These are phyloP conservation scores for Coregonus ussuriensis DNA, from an alignment of 2,797 vertebrate genomes.

Conservation along the genomic window DNA sequence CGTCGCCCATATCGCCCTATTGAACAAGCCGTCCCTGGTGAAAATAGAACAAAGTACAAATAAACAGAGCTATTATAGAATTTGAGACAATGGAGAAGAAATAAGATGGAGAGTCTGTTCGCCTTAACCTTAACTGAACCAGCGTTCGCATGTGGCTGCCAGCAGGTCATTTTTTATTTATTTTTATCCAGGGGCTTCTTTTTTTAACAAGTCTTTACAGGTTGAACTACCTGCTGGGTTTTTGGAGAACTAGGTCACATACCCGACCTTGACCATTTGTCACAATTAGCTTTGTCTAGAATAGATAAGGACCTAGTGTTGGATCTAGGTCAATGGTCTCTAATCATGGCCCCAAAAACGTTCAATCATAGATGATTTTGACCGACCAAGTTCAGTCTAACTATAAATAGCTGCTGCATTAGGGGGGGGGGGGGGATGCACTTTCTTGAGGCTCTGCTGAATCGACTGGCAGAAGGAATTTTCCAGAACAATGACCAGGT, in stretches of 20 bases:
- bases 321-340: background rate
- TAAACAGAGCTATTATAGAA: conserved; percentile 26
- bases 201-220: conserved; percentile 28
- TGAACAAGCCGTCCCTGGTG: no score
- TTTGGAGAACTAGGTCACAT: conserved; percentile 42
- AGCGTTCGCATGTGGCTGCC: conserved; percentile 59
- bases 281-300: conserved; percentile 25
- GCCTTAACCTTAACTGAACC: conserved; percentile 59
- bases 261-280: conserved; percentile 35
- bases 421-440: background rate
- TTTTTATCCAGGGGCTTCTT: conserved; percentile 57
- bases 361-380: background rate
- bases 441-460: conserved; percentile 15
- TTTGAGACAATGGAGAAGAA: conserved; percentile 30
- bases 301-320: conserved; percentile 9
- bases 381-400: background rate
- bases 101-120: conserved; percentile 39
- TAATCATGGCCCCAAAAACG: background rate
- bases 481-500: background rate
- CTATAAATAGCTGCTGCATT: background rate
- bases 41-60: conserved; percentile 30
- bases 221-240: conserved; percentile 28
- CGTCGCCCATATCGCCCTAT: no score
- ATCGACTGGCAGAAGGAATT: background rate
- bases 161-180: conserved; percentile 41